Base-by-base conservation (phyloP, 2,888 invertebrate genomes). In the Dynastes grantii region DNA sequence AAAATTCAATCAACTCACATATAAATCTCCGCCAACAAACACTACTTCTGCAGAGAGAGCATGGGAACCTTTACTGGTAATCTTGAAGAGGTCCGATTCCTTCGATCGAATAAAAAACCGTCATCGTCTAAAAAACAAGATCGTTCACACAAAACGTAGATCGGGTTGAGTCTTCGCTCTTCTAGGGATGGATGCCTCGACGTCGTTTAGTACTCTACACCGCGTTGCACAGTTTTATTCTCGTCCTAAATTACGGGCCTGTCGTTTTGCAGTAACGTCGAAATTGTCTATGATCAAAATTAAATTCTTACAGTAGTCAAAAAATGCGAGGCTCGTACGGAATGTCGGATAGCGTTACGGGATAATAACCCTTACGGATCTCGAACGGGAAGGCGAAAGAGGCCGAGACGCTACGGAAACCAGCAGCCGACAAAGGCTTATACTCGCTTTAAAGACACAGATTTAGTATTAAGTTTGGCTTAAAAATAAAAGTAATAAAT, bases 281-380 rank as follows among this genome's bases (percentile, higher is more conserved):
- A 83, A 83, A 84, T 83, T 82, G 77, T 77, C 83, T 83, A 84
- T 84, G 84, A 84, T 83, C 81, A 83, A 85, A 85, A 85, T 87
- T 84, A 88, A 87, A 88, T 88, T 88, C 88, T 86, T 87, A 87
- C 88, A 88, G 88, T 88, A 88, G 88, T 88, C 88, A 87, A 87
- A 88, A 88, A 88, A 88, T 87, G 85, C 85, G 81, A 81, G 84
- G 82, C 83, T 81, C 85, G 83, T 83, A 73, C 45, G 85, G 87
- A 86, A 88, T 86, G 86, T 82, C 76, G 58, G 77, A 77, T 79
- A 78, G 81, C 79, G 82, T 75, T 79, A 78, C 81, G 83, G 82
- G 82, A 86, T 84, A 85, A 78, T 84, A 81, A 82, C 63, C 85
- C 85, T 82, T 86, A 86, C 80, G 83, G 78, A 75, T 71, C 70